These are phyloP conservation scores for Pseudoips prasinana DNA, from an alignment of 2,888 invertebrate genomes.

Conservation along the genomic window DNA sequence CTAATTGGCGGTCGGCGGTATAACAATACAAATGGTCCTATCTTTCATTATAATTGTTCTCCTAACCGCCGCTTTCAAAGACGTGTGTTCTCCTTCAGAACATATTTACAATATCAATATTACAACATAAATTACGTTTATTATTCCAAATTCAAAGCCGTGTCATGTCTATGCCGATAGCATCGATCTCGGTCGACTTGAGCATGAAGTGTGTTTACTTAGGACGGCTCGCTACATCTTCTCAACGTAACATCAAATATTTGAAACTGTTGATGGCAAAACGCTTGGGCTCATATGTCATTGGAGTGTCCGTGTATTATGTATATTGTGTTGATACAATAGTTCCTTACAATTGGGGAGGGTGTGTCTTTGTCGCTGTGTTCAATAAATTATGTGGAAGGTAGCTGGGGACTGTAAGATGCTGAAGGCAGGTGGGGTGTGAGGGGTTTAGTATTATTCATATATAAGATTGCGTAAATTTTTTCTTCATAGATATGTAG, in stretches of 20 bases:
- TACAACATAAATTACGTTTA: no score
- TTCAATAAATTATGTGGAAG: neutral
- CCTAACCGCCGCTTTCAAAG: no score
- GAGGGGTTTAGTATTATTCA: no score
- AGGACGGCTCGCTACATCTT: slow-evolving; percentile 47
- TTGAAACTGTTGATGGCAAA: slow-evolving; percentile 65
- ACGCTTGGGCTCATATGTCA: slow-evolving; percentile 41
- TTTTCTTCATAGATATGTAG: no score
- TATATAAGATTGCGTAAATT: no score
- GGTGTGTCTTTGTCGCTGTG: slow-evolving; percentile 1
- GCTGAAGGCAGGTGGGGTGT: neutral
- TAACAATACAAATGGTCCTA: no score
- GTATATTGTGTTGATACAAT: slow-evolving; percentile 24
- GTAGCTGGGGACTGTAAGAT: neutral
- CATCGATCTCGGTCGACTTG: slow-evolving; percentile 35
- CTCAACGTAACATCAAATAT: slow-evolving; percentile 56
- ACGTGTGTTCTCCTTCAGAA: no score
- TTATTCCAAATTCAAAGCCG: slow-evolving; percentile 31
- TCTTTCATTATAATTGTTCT: no score
- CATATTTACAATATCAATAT: no score
- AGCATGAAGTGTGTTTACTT: slow-evolving; percentile 43
- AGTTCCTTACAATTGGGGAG: slow-evolving; percentile 6
- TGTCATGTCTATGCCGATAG: slow-evolving; percentile 29
- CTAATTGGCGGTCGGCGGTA: no score
- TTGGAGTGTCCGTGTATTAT: slow-evolving; percentile 35